A percentile compares a stretch with the other conserved stretches of the same genome.
Conservation (phyloP, 30 jellyfish, hydroid and myxozoan species). For the Aurelia sp. region DNA sequence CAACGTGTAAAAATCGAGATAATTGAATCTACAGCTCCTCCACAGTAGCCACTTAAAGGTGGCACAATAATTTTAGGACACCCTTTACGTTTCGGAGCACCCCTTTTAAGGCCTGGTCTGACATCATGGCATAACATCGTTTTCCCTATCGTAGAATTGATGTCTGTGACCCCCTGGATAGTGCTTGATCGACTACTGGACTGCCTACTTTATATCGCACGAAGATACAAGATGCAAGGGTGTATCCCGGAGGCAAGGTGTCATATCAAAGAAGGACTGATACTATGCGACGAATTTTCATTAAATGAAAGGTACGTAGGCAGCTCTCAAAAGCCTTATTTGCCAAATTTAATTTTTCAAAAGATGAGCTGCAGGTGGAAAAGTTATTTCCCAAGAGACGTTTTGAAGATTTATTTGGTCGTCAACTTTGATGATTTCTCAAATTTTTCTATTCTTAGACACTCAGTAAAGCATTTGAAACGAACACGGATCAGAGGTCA, state of each 20-base stretch:
- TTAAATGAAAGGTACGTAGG: slow-evolving; percentile 31
- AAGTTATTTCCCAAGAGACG: too few species aligned
- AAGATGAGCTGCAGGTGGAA: too few species aligned
- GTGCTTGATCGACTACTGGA: slow-evolving; percentile 35
- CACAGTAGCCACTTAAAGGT: too few species aligned
- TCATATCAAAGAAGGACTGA: slow-evolving; percentile 47
- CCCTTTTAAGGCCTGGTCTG: not conserved
- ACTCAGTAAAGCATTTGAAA: too few species aligned
- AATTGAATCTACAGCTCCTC: too few species aligned
- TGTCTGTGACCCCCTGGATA: slow-evolving; percentile 38
- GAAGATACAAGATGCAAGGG: slow-evolving; percentile 55
- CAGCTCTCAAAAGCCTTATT: not conserved
- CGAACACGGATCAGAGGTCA: too few species aligned
- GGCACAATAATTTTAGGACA: too few species aligned
- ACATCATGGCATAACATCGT: not conserved
- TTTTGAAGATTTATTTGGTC: too few species aligned
- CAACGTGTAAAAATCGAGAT: too few species aligned
- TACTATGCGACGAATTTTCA: slow-evolving; percentile 38
- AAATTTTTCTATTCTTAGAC: too few species aligned
- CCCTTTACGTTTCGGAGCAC: too few species aligned
- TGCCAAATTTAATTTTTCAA: not conserved
- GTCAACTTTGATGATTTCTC: too few species aligned
- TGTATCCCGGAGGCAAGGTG: slow-evolving; percentile 70
- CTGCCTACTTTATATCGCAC: slow-evolving; percentile 41
- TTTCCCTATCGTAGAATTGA: not conserved